Percentiles rank a stretch among this genome's conserved stretches.
phyloP scores from a whole-genome alignment of 2,797 vertebrate species.

The Monodelphis domestica region DNA sequence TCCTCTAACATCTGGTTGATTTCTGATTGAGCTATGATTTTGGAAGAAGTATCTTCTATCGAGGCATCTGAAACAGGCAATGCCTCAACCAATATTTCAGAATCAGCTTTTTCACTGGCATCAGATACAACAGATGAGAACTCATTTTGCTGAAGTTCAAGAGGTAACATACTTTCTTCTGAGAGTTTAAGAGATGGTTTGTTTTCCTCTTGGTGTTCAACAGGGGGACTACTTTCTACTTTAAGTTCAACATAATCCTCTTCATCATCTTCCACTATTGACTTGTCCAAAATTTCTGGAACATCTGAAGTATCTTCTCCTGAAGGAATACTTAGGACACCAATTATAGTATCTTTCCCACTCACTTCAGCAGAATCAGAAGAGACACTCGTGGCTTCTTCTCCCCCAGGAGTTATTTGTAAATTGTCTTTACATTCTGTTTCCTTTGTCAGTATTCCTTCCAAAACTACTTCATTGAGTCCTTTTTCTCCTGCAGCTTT shows the following conservation, averaged over 20 bases:
- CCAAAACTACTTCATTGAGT: conserved; percentile 53
- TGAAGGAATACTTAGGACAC: conserved; percentile 52
- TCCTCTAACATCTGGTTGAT: conserved; percentile 60
- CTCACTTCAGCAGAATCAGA: conserved; percentile 53
- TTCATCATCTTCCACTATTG: conserved; percentile 79
- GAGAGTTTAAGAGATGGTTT: conserved; percentile 62
- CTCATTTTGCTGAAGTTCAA: conserved; percentile 14
- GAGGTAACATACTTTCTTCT: conserved; percentile 53
- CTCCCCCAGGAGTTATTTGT: conserved; percentile 73
- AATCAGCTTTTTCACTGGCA: conserved; percentile 66
- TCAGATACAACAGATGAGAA: conserved; percentile 57
- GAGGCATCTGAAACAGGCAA: conserved; percentile 55
- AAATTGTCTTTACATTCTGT: conserved; percentile 42
- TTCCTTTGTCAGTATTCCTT: conserved; percentile 59
- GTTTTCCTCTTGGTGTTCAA: conserved; percentile 72
- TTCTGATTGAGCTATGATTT: conserved; percentile 45
- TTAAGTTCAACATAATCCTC: conserved; percentile 86
- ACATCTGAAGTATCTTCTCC: conserved; percentile 74
- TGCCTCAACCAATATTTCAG: conserved; percentile 10
- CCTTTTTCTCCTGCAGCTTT: conserved; percentile 62
- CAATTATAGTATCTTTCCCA: conserved; percentile 67
- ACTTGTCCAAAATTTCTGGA: conserved; percentile 78
- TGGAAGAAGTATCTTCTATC: conserved; percentile 60
- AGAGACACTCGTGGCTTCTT: conserved; percentile 74
- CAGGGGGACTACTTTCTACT: conserved; percentile 78